Percentiles rank a stretch among this genome's conserved stretches.
These are phyloP conservation scores for Lagenorhynchus albirostris DNA, from an alignment of 2,113 vertebrate species.

Conservation along the genomic window DNA sequence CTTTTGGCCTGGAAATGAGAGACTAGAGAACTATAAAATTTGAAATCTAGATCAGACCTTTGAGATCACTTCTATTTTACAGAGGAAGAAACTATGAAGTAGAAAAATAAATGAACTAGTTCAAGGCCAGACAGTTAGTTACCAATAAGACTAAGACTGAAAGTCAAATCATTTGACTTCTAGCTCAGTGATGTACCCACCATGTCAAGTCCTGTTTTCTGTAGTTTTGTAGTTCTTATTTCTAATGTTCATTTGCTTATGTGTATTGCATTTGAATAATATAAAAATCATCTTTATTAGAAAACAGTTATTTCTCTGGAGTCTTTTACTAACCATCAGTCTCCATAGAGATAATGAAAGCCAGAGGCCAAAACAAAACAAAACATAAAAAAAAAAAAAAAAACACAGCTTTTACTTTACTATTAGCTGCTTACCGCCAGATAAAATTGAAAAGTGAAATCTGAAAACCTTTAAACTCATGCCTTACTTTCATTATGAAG, in stretches of 20 bases:
- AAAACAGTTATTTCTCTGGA: neutral
- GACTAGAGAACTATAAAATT: neutral
- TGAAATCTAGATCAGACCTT: neutral
- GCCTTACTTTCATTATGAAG: neutral
- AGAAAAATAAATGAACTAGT: neutral
- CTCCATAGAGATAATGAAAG: neutral
- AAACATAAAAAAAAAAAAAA: neutral
- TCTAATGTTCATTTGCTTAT: neutral
- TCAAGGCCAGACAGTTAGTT: neutral
- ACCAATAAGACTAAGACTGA: neutral
- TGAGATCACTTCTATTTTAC: neutral
- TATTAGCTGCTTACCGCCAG: neutral
- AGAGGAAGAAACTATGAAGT: neutral
- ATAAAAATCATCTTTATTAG: neutral
- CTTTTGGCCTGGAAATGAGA: neutral
- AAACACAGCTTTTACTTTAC: neutral
- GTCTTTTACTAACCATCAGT: neutral
- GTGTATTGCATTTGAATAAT: neutral
- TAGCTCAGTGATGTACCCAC: neutral
- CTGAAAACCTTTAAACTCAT: constrained; percentile 11
- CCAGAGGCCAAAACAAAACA: neutral
- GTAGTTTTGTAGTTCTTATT: neutral
- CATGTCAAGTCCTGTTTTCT: neutral
- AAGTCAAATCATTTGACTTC: neutral
- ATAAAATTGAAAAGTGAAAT: constrained; percentile 33